phyloP scores from a whole-genome alignment of 2,797 vertebrate genomes.

The Phalloptychus januarius region DNA sequence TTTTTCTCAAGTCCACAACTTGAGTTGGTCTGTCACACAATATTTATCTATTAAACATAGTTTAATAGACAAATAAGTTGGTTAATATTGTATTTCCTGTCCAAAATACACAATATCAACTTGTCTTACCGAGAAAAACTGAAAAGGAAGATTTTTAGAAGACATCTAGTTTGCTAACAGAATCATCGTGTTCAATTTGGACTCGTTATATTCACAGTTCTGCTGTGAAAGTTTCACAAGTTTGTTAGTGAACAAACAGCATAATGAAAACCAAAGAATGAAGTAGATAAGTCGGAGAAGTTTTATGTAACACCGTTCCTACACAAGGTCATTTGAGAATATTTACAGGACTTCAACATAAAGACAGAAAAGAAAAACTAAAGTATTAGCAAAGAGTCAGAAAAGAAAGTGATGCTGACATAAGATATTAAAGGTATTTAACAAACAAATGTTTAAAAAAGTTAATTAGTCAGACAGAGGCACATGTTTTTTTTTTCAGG shows the following conservation, averaged over 20 bases:
- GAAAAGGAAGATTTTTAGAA: too few relatives aligned
- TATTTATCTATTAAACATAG: too few relatives aligned
- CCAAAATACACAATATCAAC: too few relatives aligned
- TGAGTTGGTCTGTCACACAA: too few relatives aligned
- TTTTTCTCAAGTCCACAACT: too few relatives aligned
- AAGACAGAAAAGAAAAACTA: background rate
- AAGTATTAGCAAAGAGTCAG: too few relatives aligned
- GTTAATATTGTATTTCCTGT: too few relatives aligned
- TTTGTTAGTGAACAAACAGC: background rate
- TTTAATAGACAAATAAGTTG: too few relatives aligned
- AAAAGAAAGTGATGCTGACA: background rate
- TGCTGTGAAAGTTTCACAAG: background rate
- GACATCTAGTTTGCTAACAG: background rate
- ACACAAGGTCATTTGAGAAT: background rate
- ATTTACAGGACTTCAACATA: background rate
- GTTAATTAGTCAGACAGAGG: background rate
- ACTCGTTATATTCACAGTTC: background rate
- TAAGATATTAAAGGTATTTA: background rate
- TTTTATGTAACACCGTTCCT: background rate
- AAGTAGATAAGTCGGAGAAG: background rate
- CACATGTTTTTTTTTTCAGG: background rate
- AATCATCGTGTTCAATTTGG: background rate
- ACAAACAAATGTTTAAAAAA: background rate
- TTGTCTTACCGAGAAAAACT: too few relatives aligned
- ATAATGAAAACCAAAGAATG: background rate